phyloP scores from a whole-genome alignment of 2,113 vertebrate species.

The Ammodytes dubius region DNA sequence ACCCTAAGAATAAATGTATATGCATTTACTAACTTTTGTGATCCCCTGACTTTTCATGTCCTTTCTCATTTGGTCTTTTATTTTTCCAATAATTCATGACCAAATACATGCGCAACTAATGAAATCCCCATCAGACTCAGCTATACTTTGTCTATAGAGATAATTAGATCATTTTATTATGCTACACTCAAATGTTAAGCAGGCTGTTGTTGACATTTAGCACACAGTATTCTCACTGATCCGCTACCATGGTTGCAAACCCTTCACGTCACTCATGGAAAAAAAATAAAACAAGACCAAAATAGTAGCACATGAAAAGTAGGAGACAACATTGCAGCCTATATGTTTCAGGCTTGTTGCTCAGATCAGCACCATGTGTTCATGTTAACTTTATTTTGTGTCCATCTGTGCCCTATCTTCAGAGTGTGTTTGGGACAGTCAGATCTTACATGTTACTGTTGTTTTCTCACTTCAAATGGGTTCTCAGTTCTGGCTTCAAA shows the following conservation, averaged over 20 bases:
- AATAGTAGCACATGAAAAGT: too few relatives aligned
- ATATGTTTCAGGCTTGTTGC: slow-evolving; percentile 19
- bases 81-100: not conserved
- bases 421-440: not conserved
- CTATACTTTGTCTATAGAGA: too few relatives aligned
- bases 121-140: not conserved
- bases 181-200: not conserved
- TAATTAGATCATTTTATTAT: not conserved
- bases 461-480: not conserved
- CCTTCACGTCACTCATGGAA: not conserved
- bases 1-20: too few relatives aligned
- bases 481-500: not conserved
- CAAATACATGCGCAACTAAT: not conserved
- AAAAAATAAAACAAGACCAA: too few relatives aligned
- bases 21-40: not conserved
- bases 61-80: too few relatives aligned
- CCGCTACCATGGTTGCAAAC: not conserved
- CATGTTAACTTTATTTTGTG: slow-evolving; percentile 4
- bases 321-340: slow-evolving; percentile 8
- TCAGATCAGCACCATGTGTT: slow-evolving; percentile 18
- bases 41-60: not conserved
- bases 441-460: not conserved
- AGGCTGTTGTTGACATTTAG: not conserved
- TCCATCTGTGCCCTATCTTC: slow-evolving; percentile 16
- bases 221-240: not conserved